Evolutionary conservation across 2,888 invertebrate genomes (phyloP).

Genomic region (Drosophila mimetica): DNA sequence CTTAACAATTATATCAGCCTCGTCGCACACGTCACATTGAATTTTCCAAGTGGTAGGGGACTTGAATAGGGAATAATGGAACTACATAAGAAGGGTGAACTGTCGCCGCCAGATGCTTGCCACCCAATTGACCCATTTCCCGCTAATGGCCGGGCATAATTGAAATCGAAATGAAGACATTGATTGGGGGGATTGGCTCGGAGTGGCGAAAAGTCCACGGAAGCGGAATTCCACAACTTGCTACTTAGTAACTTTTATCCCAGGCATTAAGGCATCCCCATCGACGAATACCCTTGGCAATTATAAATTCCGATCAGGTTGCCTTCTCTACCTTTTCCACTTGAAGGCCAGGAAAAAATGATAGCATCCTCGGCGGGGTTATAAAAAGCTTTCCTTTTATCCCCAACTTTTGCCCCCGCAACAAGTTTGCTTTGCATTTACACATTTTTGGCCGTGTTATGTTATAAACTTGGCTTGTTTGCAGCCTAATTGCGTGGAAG

Average conservation of each 20-base stretch:
- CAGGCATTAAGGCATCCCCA: not conserved
- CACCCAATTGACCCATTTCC: slow-evolving; percentile 72
- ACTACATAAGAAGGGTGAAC: not conserved
- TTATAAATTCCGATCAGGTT: slow-evolving; percentile 18
- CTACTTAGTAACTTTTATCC: slow-evolving; percentile 44
- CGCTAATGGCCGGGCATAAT: slow-evolving; percentile 56
- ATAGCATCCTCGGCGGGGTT: slow-evolving; percentile 5
- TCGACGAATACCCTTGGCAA: slow-evolving; percentile 2
- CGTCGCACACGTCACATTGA: slow-evolving; percentile 51
- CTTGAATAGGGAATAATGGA: slow-evolving; percentile 3
- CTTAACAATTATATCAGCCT: slow-evolving; percentile 48
- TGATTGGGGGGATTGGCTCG: slow-evolving; percentile 19
- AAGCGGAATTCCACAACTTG: slow-evolving; percentile 54
- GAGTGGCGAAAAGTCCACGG: slow-evolving; percentile 2
- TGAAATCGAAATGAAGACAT: slow-evolving; percentile 57
- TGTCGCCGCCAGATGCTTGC: slow-evolving; percentile 40
- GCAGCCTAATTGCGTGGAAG: slow-evolving; percentile 69
- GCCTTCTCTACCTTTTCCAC: not conserved
- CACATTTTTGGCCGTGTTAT: slow-evolving; percentile 46
- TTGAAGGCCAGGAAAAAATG: slow-evolving; percentile 4
- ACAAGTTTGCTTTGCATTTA: slow-evolving; percentile 71
- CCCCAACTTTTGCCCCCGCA: slow-evolving; percentile 41
- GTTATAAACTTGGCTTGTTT: slow-evolving; percentile 62
- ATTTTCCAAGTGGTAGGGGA: too few relatives aligned
- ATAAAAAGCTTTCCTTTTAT: slow-evolving; percentile 22